Percentiles rank a stretch among this genome's conserved stretches.
phyloP scores from a whole-genome alignment of 2,888 invertebrate species.

The Himalopsyche kuldschensis region DNA sequence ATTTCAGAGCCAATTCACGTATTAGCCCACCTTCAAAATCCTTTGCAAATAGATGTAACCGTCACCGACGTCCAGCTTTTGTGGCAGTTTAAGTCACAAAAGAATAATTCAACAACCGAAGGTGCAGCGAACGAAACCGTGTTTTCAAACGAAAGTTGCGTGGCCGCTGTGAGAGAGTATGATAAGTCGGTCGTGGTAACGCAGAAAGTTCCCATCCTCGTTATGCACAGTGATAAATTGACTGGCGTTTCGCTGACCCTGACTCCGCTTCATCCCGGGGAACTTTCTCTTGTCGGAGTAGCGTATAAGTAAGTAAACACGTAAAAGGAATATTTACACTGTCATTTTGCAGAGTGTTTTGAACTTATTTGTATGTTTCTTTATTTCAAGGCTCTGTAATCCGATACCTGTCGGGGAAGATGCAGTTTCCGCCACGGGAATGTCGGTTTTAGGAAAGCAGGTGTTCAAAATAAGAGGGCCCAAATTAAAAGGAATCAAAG shows the following conservation, averaged over 20 bases:
- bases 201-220: constrained; percentile 58
- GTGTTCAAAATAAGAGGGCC: constrained; percentile 59
- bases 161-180: constrained; percentile 46
- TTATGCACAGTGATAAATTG: constrained; percentile 62
- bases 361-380: background rate
- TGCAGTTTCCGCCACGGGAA: constrained; percentile 44
- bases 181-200: constrained; percentile 58
- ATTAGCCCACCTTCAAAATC: constrained; percentile 74
- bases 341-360: too few relatives aligned
- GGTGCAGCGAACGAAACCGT: constrained; percentile 41
- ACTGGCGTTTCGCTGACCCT: constrained; percentile 70
- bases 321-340: too few relatives aligned
- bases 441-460: constrained; percentile 64
- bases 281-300: constrained; percentile 73
- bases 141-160: constrained; percentile 48
- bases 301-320: constrained; percentile 60
- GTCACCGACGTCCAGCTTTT: constrained; percentile 71
- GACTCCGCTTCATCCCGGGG: constrained; percentile 74
- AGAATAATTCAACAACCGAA: constrained; percentile 42
- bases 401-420: constrained; percentile 43
- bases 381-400: constrained; percentile 35
- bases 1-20: constrained; percentile 77
- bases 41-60: constrained; percentile 70
- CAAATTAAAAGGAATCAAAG: constrained; percentile 58
- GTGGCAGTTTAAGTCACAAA: constrained; percentile 65